Base-by-base conservation (phyloP, 2,888 invertebrate species). In the Pseudococcus longispinus region DNA sequence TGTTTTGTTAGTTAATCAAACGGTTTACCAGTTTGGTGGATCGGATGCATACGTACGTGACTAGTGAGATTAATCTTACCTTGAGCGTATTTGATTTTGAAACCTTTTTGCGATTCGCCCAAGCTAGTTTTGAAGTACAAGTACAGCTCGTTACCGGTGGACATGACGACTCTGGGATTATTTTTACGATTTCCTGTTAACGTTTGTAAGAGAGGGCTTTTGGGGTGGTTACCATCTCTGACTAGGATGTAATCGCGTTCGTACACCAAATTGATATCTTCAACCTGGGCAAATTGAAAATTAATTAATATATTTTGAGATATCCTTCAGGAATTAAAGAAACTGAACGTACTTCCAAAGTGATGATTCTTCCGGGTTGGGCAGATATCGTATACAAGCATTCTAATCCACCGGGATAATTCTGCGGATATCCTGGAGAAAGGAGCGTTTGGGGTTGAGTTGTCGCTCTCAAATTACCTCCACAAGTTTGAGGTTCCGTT, bases 371-470 rank as follows among this genome's bases (percentile, higher is more conserved):
- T 77, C 97, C 98, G 44, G 95, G 94, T 90, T 97, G 96, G 2
- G 98, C 96, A 90, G 95, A 95, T 88, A 99, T 95, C 83, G 96
- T 95, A 91, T 98, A 98, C 85, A 97, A 93, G 89, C 98, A 98
- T 92, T 98, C 98, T 88, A 98, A 92, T n/a, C 98, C 98, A 85
- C 98, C 97, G 0, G 98, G 97, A 91, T 98, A 98, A 89, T 95
- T 94, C 89, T 95, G 95, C 0, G 98, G 98, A 91, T 97, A 98
- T 87, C 97, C 96, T 87, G 98, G 97, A 77, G 97, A 97, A 20
- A 95, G 95, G 84, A 98, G 92, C 3, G 96, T 93, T 92, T 98
- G 98, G 42, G 96, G 95, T 91, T 97, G 97, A 82, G 95, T 94
- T 15, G 96, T 96, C 0, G 98, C 97, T 89, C 96, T 93, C 80